Evolutionary conservation across 2,113 vertebrate genomes (phyloP).

Genomic region (Corythornis madagascariensis): DNA sequence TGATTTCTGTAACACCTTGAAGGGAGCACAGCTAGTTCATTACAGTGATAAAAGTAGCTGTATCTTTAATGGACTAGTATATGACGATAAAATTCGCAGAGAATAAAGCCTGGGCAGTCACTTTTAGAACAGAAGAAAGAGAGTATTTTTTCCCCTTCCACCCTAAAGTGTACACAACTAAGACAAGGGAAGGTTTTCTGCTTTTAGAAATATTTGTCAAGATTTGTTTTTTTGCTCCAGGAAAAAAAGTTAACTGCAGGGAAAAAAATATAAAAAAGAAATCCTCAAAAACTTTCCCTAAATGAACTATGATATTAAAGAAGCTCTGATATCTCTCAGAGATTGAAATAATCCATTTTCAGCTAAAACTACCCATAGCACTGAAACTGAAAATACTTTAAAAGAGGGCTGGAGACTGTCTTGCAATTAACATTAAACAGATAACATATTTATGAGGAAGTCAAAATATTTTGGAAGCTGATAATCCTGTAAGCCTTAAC

Average conservation of each 20-base stretch:
- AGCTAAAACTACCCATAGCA: constrained; percentile 74
- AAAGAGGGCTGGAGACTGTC: constrained; percentile 75
- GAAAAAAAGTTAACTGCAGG: not conserved
- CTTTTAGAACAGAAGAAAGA: not conserved
- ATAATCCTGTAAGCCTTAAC: constrained; percentile 83
- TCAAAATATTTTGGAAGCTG: constrained; percentile 84
- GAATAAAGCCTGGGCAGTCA: not conserved
- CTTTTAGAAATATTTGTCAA: constrained; percentile 52
- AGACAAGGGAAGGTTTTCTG: not conserved
- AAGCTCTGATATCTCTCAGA: constrained; percentile 70
- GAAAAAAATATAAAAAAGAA: not conserved
- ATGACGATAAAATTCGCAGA: not conserved
- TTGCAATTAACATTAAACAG: constrained; percentile 83
- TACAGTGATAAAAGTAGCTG: not conserved
- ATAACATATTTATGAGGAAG: constrained; percentile 83
- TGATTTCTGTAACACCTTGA: not conserved
- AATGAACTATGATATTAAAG: constrained; percentile 62
- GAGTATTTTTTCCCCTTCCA: not conserved
- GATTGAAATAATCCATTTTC: constrained; percentile 77
- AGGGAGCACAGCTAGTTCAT: not conserved
- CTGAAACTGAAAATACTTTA: constrained; percentile 75
- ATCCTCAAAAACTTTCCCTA: constrained; percentile 59
- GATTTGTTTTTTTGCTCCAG: constrained; percentile 41
- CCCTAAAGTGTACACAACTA: not conserved
- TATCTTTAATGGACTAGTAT: not conserved